Conservation (phyloP, 2,797 vertebrate genomes). For the Pristis pectinata region DNA sequence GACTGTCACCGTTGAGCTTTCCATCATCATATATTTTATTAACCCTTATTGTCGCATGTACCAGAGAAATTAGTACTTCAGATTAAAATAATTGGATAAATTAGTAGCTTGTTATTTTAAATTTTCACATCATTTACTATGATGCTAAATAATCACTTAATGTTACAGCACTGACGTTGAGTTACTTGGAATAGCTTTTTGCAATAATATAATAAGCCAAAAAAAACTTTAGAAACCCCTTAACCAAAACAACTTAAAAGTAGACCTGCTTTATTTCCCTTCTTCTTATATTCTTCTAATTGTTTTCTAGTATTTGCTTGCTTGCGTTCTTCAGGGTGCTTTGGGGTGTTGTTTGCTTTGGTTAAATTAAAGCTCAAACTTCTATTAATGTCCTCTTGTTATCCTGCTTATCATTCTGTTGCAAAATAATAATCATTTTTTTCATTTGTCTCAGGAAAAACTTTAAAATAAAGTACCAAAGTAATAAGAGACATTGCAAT, state of each 20-base stretch:
- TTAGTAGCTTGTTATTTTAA: background rate
- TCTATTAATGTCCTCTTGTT: background rate
- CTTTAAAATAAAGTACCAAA: background rate
- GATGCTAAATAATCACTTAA: background rate
- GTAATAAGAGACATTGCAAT: background rate
- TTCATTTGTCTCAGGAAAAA: background rate
- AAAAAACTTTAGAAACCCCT: background rate
- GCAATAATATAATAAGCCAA: background rate
- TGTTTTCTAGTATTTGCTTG: background rate
- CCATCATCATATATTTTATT: background rate
- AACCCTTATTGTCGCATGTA: background rate
- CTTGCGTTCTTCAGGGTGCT: background rate
- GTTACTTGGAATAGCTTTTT: too few relatives aligned
- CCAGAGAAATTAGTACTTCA: background rate
- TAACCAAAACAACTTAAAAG: background rate
- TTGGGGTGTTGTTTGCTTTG: background rate
- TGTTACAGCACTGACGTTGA: background rate
- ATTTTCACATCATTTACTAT: background rate
- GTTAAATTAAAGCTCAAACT: background rate
- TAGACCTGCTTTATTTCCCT: background rate
- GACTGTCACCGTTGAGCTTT: background rate
- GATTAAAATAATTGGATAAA: background rate
- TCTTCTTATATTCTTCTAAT: background rate
- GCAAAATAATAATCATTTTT: background rate
- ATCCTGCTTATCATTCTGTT: background rate